Evolutionary conservation across 2,888 invertebrate species (phyloP), one percentile per base, ranked within the genome.

Genomic region (Euphydryas editha): DNA sequence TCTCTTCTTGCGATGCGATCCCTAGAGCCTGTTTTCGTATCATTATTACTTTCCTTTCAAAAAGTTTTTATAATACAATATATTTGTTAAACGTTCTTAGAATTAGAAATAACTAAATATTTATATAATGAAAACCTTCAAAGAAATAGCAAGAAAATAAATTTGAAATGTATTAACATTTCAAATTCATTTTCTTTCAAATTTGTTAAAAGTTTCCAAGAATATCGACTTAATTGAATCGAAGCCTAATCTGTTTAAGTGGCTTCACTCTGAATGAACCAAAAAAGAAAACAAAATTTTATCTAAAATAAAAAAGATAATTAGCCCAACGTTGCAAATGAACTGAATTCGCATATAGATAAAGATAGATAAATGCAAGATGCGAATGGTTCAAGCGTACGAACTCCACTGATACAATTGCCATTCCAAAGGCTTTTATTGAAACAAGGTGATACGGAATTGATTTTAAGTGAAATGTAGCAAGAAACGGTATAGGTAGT

Each of bases 1-100:
- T 79, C 68, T 90, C 90, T 69, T 90, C 90, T 68, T 88, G 87
- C 39, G 83, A 81, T 51, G 88, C n/a, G n/a, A n/a, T 90, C 42
- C 90, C 90, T 42, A 76, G 67, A 20, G 76, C 75, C 62, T 76
- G 78, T 72, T 85, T 88, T 70, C 82, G 79, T 58, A 82, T 70
- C 80, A 83, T 82, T 57, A 56, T 71, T 57, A 55, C 55, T 36
- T 37, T 65, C 18, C 2, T 46, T 30, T 8, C 18, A 58, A 36
- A 42, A 17, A 0, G 15, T 39, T 4, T 11, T 2, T 21, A 17
- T n/a, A 20, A 24, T 21, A 15, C 15, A 3, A 24, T 7, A 18
- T 21, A 3, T 44, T 30, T 30, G 3, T 0, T n/a, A 44, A 11
- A 15, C 13, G 4, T 20, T 13, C 11, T 39, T 11, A 1, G 0